phyloP scores from a whole-genome alignment of 2,888 invertebrate species.

The Gymnosoma rotundatum region DNA sequence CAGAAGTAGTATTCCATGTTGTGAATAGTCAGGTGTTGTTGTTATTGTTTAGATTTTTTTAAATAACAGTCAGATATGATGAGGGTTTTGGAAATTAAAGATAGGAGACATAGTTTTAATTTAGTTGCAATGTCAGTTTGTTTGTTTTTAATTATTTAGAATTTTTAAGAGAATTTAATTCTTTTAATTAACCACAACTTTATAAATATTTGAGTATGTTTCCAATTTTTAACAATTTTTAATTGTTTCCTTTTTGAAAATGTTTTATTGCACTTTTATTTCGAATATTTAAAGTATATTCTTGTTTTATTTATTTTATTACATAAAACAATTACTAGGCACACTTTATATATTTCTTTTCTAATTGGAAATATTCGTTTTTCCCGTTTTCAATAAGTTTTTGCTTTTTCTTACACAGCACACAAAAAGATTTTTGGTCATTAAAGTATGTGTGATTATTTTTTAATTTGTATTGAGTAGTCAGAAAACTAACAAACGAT shows the following conservation, averaged over 20 bases:
- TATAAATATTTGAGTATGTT: constrained; percentile 53
- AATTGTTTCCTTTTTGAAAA: constrained; percentile 36
- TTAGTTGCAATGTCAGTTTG: constrained; percentile 68
- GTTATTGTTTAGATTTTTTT: constrained; percentile 28
- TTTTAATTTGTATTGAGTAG: constrained; percentile 47
- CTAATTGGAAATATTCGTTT: constrained; percentile 53
- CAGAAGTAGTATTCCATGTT: constrained; percentile 46
- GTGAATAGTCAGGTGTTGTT: constrained; percentile 39
- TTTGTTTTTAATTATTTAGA: neutral
- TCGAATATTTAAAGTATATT: constrained; percentile 57
- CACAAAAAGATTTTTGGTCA: constrained; percentile 43
- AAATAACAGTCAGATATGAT: constrained; percentile 26
- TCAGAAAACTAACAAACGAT: constrained; percentile 39
- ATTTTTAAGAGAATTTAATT: constrained; percentile 45
- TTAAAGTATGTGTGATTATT: constrained; percentile 27
- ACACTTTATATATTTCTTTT: constrained; percentile 43
- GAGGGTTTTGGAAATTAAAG: constrained; percentile 27
- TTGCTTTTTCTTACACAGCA: constrained; percentile 29
- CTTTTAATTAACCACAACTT: constrained; percentile 27
- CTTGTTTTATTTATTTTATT: constrained; percentile 9
- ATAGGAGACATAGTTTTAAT: constrained; percentile 67
- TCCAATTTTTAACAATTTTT: constrained; percentile 37
- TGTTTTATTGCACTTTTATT: constrained; percentile 57
- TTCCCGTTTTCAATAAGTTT: constrained; percentile 40
- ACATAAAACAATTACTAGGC: constrained; percentile 23